phyloP scores from a whole-genome alignment of 2,113 vertebrate genomes.

The Erythrolamprus reginae region DNA sequence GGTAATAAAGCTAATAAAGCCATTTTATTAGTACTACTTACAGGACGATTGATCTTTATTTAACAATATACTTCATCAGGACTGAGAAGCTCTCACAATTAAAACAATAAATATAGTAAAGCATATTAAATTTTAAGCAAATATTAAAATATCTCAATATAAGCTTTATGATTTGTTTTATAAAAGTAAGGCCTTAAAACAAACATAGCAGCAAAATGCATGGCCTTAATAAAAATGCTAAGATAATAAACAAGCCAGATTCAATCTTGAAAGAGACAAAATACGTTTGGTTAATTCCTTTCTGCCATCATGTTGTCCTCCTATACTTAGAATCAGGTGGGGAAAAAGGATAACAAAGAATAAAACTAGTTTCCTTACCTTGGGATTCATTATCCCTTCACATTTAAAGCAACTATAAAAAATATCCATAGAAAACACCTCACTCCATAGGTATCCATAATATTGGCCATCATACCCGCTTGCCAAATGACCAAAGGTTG shows the following conservation, averaged over 20 bases:
- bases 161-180: not conserved
- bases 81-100: not conserved
- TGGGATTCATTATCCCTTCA: slow-evolving; percentile 88
- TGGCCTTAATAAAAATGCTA: not conserved
- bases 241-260: not conserved
- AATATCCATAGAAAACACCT: slow-evolving; percentile 93
- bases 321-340: not conserved
- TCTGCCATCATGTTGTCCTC: not conserved
- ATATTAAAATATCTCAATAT: not conserved
- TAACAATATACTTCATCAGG: not conserved
- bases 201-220: not conserved
- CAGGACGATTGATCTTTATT: not conserved
- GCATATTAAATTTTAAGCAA: not conserved
- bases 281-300: not conserved
- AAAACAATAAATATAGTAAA: not conserved
- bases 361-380: slow-evolving; percentile 66
- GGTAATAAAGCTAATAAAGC: not conserved
- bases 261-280: not conserved
- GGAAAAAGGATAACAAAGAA: not conserved
- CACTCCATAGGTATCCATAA: slow-evolving; percentile 94
- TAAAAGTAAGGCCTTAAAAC: not conserved
- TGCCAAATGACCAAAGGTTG: slow-evolving; percentile 82
- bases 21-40: not conserved
- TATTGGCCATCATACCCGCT: slow-evolving; percentile 93
- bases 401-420: slow-evolving; percentile 89